Percentiles rank a stretch among this genome's conserved stretches.
These are phyloP conservation scores for Lepidurus arcticus DNA, from an alignment of 1,140 invertebrate species.

Conservation along the genomic window DNA sequence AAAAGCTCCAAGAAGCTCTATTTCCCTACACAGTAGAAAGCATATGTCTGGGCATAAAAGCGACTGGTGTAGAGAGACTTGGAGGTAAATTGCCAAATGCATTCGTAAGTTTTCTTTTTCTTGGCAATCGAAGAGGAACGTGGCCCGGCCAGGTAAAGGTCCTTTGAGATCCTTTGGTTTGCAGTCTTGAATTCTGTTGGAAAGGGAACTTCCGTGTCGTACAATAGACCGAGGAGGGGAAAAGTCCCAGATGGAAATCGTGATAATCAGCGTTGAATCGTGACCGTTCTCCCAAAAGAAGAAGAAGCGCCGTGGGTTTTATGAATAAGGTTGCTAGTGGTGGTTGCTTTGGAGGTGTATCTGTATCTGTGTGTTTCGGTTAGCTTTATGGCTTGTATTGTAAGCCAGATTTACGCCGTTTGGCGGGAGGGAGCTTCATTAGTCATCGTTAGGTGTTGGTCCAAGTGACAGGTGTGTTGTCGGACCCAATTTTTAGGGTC, in stretches of 20 bases:
- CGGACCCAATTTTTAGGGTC: not conserved
- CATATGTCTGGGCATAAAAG: too few relatives aligned
- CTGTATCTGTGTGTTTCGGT: too few relatives aligned
- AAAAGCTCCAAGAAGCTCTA: too few relatives aligned
- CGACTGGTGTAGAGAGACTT: too few relatives aligned
- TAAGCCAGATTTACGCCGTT: not conserved
- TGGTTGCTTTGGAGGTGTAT: not conserved
- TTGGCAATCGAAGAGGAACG: not conserved
- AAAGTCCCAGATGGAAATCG: constrained; percentile 9
- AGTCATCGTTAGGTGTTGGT: constrained; percentile 18
- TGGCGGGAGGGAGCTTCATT: not conserved
- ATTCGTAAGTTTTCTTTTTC: too few relatives aligned
- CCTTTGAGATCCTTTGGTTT: not conserved
- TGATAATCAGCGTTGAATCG: constrained; percentile 21
- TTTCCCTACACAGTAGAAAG: too few relatives aligned
- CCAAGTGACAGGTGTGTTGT: constrained; percentile 17
- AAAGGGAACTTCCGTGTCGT: not conserved
- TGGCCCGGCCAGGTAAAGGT: not conserved
- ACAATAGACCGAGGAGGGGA: not conserved
- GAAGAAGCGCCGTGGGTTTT: not conserved
- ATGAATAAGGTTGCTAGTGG: not conserved
- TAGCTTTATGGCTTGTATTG: not conserved
- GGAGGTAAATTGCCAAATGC: too few relatives aligned
- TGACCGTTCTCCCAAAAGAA: not conserved
- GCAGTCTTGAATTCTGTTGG: not conserved